phyloP scores from a whole-genome alignment of 2,797 vertebrate genomes.

The Sarcoramphus papa region DNA sequence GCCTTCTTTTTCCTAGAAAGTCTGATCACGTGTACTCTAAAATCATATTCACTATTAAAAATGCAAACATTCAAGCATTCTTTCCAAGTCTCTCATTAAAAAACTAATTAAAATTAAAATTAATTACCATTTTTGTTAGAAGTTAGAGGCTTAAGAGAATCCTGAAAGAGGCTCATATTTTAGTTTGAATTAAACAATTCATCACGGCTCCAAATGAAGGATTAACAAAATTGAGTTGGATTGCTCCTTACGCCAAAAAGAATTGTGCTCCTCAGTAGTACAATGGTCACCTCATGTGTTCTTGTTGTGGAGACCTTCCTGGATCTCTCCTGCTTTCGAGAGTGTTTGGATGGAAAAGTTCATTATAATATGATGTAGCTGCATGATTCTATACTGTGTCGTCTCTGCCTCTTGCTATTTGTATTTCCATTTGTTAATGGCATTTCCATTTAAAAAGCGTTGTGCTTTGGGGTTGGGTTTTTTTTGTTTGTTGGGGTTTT shows the following conservation, averaged over 20 bases:
- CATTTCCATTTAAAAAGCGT: not conserved
- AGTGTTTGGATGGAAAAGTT: not conserved
- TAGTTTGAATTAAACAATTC: constrained; percentile 16
- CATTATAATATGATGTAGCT: not conserved
- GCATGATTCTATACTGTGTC: not conserved
- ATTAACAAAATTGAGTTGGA: not conserved
- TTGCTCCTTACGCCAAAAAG: not conserved
- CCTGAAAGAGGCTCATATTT: not conserved
- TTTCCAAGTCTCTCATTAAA: constrained; percentile 37
- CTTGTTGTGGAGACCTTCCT: not conserved
- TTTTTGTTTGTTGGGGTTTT: not conserved
- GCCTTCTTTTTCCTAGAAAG: constrained; percentile 25
- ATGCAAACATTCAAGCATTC: constrained; percentile 42
- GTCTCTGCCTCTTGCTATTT: not conserved
- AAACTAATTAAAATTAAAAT: constrained; percentile 54
- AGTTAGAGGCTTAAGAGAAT: constrained; percentile 25
- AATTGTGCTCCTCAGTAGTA: not conserved
- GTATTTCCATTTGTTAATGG: not conserved
- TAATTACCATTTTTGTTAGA: constrained; percentile 56
- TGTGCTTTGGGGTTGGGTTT: not conserved
- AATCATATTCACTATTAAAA: constrained; percentile 42
- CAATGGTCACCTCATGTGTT: not conserved
- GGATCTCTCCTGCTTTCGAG: not conserved
- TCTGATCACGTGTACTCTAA: not conserved
- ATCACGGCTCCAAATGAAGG: not conserved